phyloP scores from a whole-genome alignment of 1,140 invertebrate genomes.

The Penaeus indicus region DNA sequence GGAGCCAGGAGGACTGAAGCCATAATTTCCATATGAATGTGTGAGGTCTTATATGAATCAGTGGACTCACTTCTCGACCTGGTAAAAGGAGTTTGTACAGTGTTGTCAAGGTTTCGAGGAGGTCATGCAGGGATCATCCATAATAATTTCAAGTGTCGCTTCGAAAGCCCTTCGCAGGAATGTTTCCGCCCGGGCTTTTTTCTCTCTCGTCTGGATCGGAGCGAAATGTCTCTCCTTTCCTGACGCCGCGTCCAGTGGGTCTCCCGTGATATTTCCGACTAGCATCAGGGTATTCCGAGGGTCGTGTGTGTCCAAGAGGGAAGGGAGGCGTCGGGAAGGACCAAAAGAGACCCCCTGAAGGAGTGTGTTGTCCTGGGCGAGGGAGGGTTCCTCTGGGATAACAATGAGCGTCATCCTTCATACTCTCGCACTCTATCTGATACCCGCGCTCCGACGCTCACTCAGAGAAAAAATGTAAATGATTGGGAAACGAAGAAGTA shows the following conservation, averaged over 20 bases:
- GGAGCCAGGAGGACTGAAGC: constrained; percentile 29
- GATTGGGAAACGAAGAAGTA: not conserved
- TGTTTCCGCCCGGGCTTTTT: no score
- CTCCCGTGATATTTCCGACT: no score
- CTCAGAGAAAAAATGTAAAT: not conserved
- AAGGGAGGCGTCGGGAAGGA: not conserved
- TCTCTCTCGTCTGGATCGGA: no score
- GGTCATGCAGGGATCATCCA: no score
- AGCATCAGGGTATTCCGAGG: no score
- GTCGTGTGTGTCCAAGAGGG: not conserved
- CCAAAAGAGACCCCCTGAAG: not conserved
- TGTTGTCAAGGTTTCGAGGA: constrained; percentile 33
- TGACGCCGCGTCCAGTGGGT: no score
- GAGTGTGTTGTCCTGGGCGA: not conserved
- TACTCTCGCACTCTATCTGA: constrained; percentile 4
- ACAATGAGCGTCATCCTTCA: constrained; percentile 36
- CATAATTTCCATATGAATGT: constrained; percentile 62
- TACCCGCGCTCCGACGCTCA: constrained; percentile 2
- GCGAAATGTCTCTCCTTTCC: no score
- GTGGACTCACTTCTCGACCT: constrained; percentile 44
- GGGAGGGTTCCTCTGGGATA: not conserved
- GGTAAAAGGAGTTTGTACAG: constrained; percentile 39
- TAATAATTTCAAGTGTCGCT: no score
- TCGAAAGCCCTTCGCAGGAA: no score
- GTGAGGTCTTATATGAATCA: constrained; percentile 54